phyloP scores from a whole-genome alignment of 2,113 vertebrate genomes.

The Elachura formosa region DNA sequence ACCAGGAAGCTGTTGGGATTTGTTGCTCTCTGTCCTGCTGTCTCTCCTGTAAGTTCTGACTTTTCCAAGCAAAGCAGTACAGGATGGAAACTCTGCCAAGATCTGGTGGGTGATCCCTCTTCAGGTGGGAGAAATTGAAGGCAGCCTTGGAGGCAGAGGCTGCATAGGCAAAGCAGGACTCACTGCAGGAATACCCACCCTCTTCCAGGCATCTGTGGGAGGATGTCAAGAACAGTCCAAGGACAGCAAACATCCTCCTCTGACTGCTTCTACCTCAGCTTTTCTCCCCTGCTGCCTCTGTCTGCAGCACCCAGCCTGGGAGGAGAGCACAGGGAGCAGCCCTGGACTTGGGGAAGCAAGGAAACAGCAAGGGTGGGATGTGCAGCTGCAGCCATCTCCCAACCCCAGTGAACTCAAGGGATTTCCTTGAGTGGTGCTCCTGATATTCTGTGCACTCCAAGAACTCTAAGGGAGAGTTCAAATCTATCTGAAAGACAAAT shows the following conservation, averaged over 20 bases:
- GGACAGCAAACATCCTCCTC: neutral
- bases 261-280: neutral
- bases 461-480: neutral
- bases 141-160: neutral
- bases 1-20: neutral
- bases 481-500: neutral
- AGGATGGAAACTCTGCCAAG: neutral
- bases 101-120: neutral
- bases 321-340: neutral
- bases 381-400: neutral
- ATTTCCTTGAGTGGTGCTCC: fast-evolving
- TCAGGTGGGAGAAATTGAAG: neutral
- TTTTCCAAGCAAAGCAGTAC: neutral
- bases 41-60: neutral
- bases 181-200: neutral
- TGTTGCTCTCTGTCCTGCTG: neutral
- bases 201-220: neutral
- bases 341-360: fast-evolving
- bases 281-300: neutral
- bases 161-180: neutral
- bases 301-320: neutral
- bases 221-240: fast-evolving
- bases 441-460: neutral
- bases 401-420: fast-evolving
- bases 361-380: neutral